These are phyloP conservation scores for Himalopsyche kuldschensis DNA, from an alignment of 2,888 invertebrate genomes.

Conservation along the genomic window DNA sequence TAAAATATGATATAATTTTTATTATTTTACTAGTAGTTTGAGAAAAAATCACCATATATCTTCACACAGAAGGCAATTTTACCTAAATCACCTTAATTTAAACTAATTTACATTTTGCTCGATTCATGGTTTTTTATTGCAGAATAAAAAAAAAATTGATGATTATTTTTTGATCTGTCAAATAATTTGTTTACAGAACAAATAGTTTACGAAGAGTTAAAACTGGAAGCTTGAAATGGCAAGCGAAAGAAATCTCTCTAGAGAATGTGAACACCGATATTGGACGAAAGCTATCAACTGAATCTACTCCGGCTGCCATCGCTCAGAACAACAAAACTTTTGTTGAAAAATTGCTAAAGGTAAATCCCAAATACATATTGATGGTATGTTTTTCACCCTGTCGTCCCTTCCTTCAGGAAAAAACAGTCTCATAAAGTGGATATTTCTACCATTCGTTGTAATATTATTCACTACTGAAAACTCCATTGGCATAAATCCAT, in stretches of 20 bases:
- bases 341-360: constrained; percentile 95
- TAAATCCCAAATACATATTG: constrained; percentile 45
- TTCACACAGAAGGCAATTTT: too few relatives aligned
- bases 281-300: constrained; percentile 61
- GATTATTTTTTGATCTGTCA: neutral
- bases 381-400: neutral
- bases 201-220: constrained; percentile 65
- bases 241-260: constrained; percentile 63
- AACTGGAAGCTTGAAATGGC: constrained; percentile 61
- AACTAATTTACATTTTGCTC: too few relatives aligned
- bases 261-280: constrained; percentile 53
- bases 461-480: neutral
- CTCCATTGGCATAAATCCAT: too few relatives aligned
- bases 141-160: too few relatives aligned
- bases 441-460: too few relatives aligned
- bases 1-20: too few relatives aligned
- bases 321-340: constrained; percentile 98
- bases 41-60: too few relatives aligned
- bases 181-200: constrained; percentile 49
- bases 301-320: constrained; percentile 83
- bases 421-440: too few relatives aligned
- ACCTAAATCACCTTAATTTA: too few relatives aligned
- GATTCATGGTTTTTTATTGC: too few relatives aligned
- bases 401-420: neutral
- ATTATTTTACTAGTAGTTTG: too few relatives aligned